Evolutionary conservation across 37 sponge, comb jelly and placozoan species (phyloP), one percentile per base, ranked within the genome.

Genomic region (Spongilla lacustris): DNA sequence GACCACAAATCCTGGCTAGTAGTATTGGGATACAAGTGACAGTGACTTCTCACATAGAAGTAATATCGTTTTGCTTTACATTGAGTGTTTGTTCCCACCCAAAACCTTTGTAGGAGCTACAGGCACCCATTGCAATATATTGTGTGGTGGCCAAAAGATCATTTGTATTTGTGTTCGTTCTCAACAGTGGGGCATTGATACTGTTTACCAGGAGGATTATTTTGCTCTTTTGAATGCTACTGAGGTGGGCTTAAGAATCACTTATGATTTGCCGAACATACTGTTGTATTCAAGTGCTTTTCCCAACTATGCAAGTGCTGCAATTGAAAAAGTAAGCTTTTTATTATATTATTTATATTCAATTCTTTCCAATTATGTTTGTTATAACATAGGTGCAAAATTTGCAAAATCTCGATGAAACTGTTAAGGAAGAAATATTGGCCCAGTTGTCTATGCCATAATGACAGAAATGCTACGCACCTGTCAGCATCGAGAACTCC

Each of bases 141-240:
- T 9, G 41, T 41, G 6, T 41, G 6, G 6, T n/a, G n/a, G n/a
- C n/a, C n/a, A n/a, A n/a, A n/a, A n/a, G n/a, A n/a, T n/a, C 6
- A 41, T 41, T 41, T 41, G 6, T 41, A 6, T 6, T 6, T 41
- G 41, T 41, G 41, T 41, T 9, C 3, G 3, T 21, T 67, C 21
- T 82, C 0, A 34, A 24, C 34, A 86, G 91, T 86, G 87, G 87
- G 87, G 87, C 12, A 76, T 31, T 19, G 58, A 69, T 10, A 91
- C 83, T 23, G 87, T 87, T 14, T 86, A 87, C 73, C 91, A 93
- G 69, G 88, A 93, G 41, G 81, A 90, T 81, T 93, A 93, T 74
- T 41, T 41, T 30, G n/a, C 75, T 25, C 71, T 93, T 58, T 50
- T 93, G 49, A 36, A 71, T 83, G 94, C 84, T 25, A 69, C 91